Evolutionary conservation across 2,797 vertebrate genomes (phyloP).

Genomic region (Astyanax mexicanus): DNA sequence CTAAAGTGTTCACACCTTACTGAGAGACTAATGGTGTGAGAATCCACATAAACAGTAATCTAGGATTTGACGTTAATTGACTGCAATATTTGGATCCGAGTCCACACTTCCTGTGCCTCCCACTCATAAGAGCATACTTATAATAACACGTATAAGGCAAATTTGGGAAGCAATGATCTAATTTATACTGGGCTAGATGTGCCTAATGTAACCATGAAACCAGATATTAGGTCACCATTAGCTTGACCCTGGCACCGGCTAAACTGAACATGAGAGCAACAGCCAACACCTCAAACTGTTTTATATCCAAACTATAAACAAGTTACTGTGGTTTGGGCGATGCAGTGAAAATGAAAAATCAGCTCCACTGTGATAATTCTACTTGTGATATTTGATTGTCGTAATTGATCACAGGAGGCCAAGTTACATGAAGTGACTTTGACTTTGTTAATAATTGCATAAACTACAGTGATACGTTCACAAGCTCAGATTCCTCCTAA

Average conservation of each 20-base stretch:
- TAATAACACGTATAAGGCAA: too few species aligned
- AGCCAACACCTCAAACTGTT: background rate
- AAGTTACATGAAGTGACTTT: background rate
- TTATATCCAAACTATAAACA: background rate
- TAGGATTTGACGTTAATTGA: background rate
- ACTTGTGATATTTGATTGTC: background rate
- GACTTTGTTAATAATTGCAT: constrained; percentile 1
- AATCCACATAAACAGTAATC: background rate
- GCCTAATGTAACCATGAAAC: too few species aligned
- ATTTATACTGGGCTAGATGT: constrained; percentile 18
- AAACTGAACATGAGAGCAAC: too few species aligned
- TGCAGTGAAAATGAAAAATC: background rate
- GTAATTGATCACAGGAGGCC: background rate
- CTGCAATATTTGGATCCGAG: background rate
- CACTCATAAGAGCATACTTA: background rate
- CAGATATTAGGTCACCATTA: background rate
- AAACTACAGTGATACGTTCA: background rate
- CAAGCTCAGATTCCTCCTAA: background rate
- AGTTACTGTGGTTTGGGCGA: background rate
- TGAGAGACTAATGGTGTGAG: background rate
- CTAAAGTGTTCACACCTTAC: constrained; percentile 1
- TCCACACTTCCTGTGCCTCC: background rate
- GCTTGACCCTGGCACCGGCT: constrained; percentile 16
- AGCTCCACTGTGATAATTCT: background rate
- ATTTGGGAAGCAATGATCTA: too few species aligned